Base-by-base conservation (phyloP, 1,140 invertebrate genomes). In the Achroia grisella region DNA sequence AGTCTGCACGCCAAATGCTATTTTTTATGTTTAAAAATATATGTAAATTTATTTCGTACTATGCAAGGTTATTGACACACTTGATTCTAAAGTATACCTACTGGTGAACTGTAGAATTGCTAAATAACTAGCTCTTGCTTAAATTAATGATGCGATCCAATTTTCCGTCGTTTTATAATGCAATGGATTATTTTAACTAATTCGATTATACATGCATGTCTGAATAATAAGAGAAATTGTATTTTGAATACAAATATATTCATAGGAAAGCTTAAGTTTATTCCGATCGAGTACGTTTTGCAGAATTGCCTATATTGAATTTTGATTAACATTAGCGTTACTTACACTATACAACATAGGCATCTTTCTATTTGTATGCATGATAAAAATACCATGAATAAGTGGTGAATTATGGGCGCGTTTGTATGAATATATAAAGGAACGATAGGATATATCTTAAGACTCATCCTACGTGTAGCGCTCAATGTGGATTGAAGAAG, bases 31-130 rank as follows among this genome's bases (percentile, higher is more conserved):
- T 53, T 45, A 63, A 37, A 23, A 57, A 71, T 65, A 53, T 74
- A 74, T 78, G 72, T 52, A 68, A 76, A 78, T 76, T 45, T 71
- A 68, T 69, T 68, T 71, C 56, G 45, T 66, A 52, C 52, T 41
- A 40, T 59, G 65, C 75, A 79, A 82, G 73, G 75, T 81, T 77
- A 77, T 73, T 77, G 69, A 73, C 73, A 77, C 58, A 79, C 54
- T 73, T 75, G 58, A 43, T 62, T 52, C 56, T 42, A 67, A 71
- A 58, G 65, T 59, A 63, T 60, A 58, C n/a, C n/a, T n/a, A n/a
- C 57, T 63, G 6, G 17, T 23, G 17, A 54, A 55, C 56, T 72
- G 63, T 67, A 56, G 52, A 67, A 67, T 79, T 79, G 62, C 72
- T 58, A 74, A 75, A 79, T 58, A 62, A 62, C 59, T 44, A 58